Evolutionary conservation across 2,888 invertebrate species (phyloP).

Genomic region (Xylocampa areola): DNA sequence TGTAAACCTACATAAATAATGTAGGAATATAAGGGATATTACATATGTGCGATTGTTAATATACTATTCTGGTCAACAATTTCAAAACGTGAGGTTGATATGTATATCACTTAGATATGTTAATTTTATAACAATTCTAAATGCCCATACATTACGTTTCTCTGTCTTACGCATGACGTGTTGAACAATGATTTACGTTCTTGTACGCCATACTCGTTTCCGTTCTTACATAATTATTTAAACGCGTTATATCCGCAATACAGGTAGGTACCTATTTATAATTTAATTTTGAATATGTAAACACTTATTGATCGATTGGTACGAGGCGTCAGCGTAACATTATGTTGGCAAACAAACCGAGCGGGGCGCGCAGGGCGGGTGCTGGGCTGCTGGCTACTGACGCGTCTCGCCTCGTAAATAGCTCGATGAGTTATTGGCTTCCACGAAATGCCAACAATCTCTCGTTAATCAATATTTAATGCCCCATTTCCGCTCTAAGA

Average conservation of each 20-base stretch:
- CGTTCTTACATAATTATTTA: constrained; percentile 14
- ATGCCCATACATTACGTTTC: constrained; percentile 6
- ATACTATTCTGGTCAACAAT: constrained; percentile 26
- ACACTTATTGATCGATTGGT: constrained; percentile 36
- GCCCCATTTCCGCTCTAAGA: constrained; percentile 61
- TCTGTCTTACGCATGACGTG: not conserved
- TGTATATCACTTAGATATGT: constrained; percentile 10
- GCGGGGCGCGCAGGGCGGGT: no score
- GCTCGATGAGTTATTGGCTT: constrained; percentile 58
- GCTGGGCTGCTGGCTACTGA: constrained; percentile 35
- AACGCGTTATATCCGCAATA: constrained; percentile 25
- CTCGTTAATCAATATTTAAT: constrained; percentile 67
- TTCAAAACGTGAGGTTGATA: constrained; percentile 26
- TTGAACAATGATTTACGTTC: constrained; percentile 14
- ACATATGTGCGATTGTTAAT: constrained; percentile 5
- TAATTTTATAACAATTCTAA: constrained; percentile 7
- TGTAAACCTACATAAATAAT: constrained; percentile 36
- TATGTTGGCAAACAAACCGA: constrained; percentile 54
- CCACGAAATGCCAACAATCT: constrained; percentile 57
- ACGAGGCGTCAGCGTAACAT: constrained; percentile 31
- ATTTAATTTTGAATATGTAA: constrained; percentile 36
- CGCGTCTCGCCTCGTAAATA: constrained; percentile 54
- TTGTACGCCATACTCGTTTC: not conserved
- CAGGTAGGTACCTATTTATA: no score
- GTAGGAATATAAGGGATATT: constrained; percentile 16